Evolutionary conservation across 2,113 vertebrate species (phyloP).

Genomic region (Pachycephala philippinensis): DNA sequence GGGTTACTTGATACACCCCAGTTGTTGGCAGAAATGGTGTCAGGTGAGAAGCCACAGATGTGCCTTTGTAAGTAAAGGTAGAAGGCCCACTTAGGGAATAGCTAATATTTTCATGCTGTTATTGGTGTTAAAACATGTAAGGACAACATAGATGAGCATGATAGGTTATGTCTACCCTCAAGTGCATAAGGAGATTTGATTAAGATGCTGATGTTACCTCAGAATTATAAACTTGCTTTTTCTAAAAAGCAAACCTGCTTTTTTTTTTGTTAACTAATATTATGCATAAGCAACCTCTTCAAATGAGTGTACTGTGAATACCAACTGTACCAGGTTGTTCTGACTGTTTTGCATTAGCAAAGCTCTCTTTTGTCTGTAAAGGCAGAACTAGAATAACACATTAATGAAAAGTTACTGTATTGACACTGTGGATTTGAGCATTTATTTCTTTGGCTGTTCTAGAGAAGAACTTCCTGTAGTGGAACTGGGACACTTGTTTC

Average conservation of each 20-base stretch:
- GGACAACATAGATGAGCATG: not conserved
- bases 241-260: accelerated
- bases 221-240: not conserved
- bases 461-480: not conserved
- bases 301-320: not conserved
- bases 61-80: not conserved
- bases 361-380: not conserved
- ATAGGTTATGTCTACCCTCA: not conserved
- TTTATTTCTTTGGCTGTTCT: not conserved
- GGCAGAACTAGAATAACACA: not conserved
- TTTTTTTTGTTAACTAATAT: not conserved
- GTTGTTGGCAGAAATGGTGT: constrained; percentile 73
- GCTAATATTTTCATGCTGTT: not conserved
- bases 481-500: not conserved
- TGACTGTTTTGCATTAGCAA: not conserved
- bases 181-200: not conserved
- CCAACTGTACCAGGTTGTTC: not conserved
- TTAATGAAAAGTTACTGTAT: not conserved
- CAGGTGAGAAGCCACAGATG: constrained; percentile 72
- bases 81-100: not conserved
- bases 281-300: not conserved
- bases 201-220: not conserved
- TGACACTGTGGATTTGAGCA: not conserved
- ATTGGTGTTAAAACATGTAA: not conserved
- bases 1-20: constrained; percentile 56